Percentiles rank a stretch among this genome's conserved stretches.
Conservation (phyloP, 2,797 vertebrate genomes). For the Bradypodion pumilum region DNA sequence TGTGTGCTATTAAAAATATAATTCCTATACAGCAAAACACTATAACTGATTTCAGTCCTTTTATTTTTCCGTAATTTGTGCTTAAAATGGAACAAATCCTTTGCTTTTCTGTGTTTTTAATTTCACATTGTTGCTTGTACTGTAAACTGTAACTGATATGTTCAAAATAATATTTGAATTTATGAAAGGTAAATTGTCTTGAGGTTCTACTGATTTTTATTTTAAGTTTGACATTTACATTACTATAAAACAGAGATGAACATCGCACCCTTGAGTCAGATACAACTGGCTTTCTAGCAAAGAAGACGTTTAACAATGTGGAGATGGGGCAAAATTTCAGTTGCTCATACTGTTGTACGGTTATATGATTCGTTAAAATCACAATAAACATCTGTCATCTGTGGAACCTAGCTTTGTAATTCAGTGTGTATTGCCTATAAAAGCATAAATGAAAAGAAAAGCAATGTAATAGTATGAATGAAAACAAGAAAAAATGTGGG, state of each 20-base stretch:
- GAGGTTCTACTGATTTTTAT: constrained; percentile 39
- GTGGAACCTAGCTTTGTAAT: constrained; percentile 29
- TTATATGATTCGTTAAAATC: constrained; percentile 39
- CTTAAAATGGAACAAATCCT: constrained; percentile 47
- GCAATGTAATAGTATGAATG: not conserved
- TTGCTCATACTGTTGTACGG: constrained; percentile 49
- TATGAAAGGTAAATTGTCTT: constrained; percentile 50
- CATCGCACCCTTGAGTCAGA: too few species aligned
- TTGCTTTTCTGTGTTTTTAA: constrained; percentile 42
- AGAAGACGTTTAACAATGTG: too few species aligned
- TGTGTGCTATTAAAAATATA: constrained; percentile 9
- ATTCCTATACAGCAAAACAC: constrained; percentile 32
- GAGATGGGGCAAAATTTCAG: constrained; percentile 8
- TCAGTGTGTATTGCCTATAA: constrained; percentile 27
- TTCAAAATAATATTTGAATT: constrained; percentile 48
- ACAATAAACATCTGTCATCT: constrained; percentile 51
- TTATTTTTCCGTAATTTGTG: constrained; percentile 27
- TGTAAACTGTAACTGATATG: constrained; percentile 29
- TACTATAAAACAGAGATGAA: too few species aligned
- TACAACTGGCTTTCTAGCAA: too few species aligned
- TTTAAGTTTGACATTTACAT: constrained; percentile 29
- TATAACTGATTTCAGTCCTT: constrained; percentile 18
- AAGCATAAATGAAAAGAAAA: too few species aligned
- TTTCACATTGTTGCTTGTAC: constrained; percentile 45
- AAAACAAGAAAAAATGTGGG: constrained; percentile 14